Evolutionary conservation across 2,888 invertebrate species (phyloP), one percentile per base, ranked within the genome.

Genomic region (Phalangium opilio): DNA sequence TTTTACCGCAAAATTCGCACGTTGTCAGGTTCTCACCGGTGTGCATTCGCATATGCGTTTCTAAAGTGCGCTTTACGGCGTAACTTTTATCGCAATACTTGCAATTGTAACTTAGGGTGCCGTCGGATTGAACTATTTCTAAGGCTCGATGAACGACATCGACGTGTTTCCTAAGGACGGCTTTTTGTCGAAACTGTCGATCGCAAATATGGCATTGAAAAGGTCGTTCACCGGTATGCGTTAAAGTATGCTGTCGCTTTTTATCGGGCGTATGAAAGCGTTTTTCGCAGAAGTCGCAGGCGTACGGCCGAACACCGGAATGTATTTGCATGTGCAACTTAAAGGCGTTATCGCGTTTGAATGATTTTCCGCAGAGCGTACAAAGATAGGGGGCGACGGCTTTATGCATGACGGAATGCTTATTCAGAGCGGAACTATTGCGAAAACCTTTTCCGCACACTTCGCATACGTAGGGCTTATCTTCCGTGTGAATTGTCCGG

Each of bases 391-490:
- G 39, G n/a, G 11, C 15, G 3, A 21, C 40, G 11, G 15, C 12
- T 5, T 27, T 20, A 40, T 45, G 45, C 3, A 40, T 15, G 3
- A 20, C n/a, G 7, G 14, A 3, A 11, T 45, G 45, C 12, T n/a
- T 14, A 10, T 45, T 40, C 1, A 45, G 32, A 10, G 18, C 8
- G 5, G 14, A 14, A 18, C 15, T 41, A 17, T 11, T 11, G 5
- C 18, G 8, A 41, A 45, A 45, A 3, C 14, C n/a, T 27, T 45
- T 45, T 11, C 3, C 11, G 19, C 45, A 45, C 10, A 40, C 21
- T 19, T 40, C 14, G 15, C 45, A 45, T 2, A 7, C 17, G 27
- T 18, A 44, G 2, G 44, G 44, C 19, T 44, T 44, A 10, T 44
- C 44, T 3, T 18, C n/a, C 17, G 36, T 36, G 15, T 44, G 44